These are phyloP conservation scores for Pachycephus smyrnensis DNA, from an alignment of 2,888 invertebrate species.

Conservation along the genomic window DNA sequence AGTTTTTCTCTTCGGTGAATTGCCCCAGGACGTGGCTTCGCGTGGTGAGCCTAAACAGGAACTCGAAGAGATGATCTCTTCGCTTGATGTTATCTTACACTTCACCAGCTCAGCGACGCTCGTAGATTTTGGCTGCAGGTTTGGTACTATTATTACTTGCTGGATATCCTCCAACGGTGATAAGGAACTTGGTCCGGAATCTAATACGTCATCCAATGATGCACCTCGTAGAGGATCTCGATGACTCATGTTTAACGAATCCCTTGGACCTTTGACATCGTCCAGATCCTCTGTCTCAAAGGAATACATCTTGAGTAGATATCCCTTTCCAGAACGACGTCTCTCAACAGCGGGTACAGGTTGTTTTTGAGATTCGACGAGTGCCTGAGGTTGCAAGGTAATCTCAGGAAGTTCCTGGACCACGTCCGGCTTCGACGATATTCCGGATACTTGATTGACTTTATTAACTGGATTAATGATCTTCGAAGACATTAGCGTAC, in stretches of 20 bases:
- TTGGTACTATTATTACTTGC: constrained; percentile 21
- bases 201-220: constrained; percentile 55
- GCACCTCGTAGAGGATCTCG: constrained; percentile 51
- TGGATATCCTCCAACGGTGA: constrained; percentile 42
- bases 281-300: constrained; percentile 62
- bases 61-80: constrained; percentile 51
- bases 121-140: constrained; percentile 34
- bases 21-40: constrained; percentile 49
- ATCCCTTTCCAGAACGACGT: constrained; percentile 56
- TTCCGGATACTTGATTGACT: neutral
- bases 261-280: constrained; percentile 27
- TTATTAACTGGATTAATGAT: neutral
- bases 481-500: neutral
- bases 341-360: neutral
- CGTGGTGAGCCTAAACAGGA: constrained; percentile 44
- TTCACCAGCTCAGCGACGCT: constrained; percentile 54
- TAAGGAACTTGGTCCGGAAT: constrained; percentile 54
- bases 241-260: constrained; percentile 24
- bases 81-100: constrained; percentile 61
- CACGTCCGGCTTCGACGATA: neutral
- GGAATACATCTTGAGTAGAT: constrained; percentile 61
- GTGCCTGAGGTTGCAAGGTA: neutral
- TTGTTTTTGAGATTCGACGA: neutral
- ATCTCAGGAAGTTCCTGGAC: neutral
- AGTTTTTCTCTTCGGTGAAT: constrained; percentile 42